These are phyloP conservation scores for Drosophila neotestacea DNA, from an alignment of 2,888 invertebrate species.

Conservation along the genomic window DNA sequence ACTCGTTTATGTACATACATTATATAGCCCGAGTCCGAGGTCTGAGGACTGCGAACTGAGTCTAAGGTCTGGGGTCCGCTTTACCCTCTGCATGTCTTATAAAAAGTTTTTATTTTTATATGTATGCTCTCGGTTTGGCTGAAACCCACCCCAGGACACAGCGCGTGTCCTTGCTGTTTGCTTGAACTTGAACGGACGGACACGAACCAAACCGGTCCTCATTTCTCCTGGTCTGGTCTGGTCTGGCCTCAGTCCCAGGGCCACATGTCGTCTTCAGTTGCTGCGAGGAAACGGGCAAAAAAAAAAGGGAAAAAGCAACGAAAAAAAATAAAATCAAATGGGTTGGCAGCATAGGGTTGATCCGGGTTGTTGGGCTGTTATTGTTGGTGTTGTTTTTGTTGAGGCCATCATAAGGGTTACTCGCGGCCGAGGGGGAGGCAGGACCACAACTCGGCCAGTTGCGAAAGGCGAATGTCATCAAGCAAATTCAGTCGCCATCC, in stretches of 20 bases:
- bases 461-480: slow-evolving; percentile 62
- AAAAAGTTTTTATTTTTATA: slow-evolving; percentile 79
- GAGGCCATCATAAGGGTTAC: slow-evolving; percentile 74
- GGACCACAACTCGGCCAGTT: slow-evolving; percentile 16
- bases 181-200: slow-evolving; percentile 74
- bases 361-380: slow-evolving; percentile 28
- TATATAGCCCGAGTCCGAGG: slow-evolving; percentile 19
- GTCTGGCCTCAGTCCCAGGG: slow-evolving; percentile 19
- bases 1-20: slow-evolving; percentile 59
- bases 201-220: slow-evolving; percentile 65
- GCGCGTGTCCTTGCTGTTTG: slow-evolving; percentile 69
- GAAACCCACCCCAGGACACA: slow-evolving; percentile 69
- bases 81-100: slow-evolving; percentile 73
- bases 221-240: slow-evolving; percentile 24
- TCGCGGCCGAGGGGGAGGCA: slow-evolving; percentile 30
- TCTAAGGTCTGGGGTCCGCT: slow-evolving; percentile 13
- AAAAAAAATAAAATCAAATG: slow-evolving; percentile 72
- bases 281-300: slow-evolving; percentile 29
- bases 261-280: slow-evolving; percentile 75
- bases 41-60: background rate
- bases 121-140: slow-evolving; percentile 41
- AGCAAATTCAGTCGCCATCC: slow-evolving; percentile 58
- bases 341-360: slow-evolving; percentile 74
- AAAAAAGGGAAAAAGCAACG: slow-evolving; percentile 61
- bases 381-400: slow-evolving; percentile 31